These are phyloP conservation scores for Hemiscyllium ocellatum DNA, from an alignment of 2,113 vertebrate species.

Conservation along the genomic window DNA sequence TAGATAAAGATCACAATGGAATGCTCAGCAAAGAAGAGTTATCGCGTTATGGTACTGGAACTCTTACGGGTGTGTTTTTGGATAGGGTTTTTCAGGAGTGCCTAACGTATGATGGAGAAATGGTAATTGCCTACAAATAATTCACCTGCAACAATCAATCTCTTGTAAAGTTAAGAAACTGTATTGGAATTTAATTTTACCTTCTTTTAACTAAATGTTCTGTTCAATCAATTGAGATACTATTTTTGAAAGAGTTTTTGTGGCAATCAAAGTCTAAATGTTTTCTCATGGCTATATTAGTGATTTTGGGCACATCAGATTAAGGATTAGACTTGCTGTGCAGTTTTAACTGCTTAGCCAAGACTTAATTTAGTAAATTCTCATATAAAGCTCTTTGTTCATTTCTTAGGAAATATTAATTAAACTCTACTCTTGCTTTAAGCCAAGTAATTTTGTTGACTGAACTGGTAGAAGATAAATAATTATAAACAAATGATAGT, in stretches of 20 bases:
- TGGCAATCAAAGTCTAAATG: not conserved
- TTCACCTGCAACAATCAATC: not conserved
- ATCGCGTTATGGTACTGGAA: slow-evolving; percentile 90
- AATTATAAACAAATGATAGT: not conserved
- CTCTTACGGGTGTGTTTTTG: slow-evolving; percentile 86
- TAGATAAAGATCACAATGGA: slow-evolving; percentile 95
- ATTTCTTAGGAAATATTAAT: not conserved
- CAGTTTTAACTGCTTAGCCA: not conserved
- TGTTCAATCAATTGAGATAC: not conserved
- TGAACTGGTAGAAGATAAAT: not conserved
- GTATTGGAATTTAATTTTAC: not conserved
- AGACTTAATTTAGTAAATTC: not conserved
- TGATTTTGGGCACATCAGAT: not conserved
- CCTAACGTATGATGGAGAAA: slow-evolving; percentile 94
- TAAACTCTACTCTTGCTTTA: not conserved
- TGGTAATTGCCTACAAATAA: slow-evolving; percentile 61
- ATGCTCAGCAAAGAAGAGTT: slow-evolving; percentile 98
- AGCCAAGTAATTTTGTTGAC: not conserved
- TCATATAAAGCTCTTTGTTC: not conserved
- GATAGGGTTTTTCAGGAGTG: slow-evolving; percentile 95
- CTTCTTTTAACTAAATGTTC: not conserved
- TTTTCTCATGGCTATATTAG: not conserved
- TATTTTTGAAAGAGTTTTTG: not conserved
- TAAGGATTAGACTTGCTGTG: not conserved
- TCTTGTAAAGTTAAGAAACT: not conserved